A percentile compares a stretch with the other conserved stretches of the same genome.
Evolutionary conservation across 2,113 vertebrate genomes (phyloP).

Genomic region (Clarias macrocephalus): DNA sequence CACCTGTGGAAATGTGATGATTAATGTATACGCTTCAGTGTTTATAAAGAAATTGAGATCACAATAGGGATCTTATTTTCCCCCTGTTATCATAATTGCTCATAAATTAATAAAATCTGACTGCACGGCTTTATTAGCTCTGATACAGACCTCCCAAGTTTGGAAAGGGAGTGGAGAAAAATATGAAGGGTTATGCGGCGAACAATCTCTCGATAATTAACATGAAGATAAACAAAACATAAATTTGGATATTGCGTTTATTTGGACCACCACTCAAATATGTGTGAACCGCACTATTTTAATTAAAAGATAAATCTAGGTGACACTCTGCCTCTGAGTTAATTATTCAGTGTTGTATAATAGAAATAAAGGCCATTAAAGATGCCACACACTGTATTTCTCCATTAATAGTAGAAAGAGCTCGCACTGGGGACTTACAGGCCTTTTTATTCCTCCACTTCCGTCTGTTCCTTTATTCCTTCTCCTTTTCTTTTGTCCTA

Average conservation of each 20-base stretch:
- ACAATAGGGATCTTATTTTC: conserved; percentile 65
- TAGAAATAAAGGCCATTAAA: conserved; percentile 99
- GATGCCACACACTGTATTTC: conserved; percentile 99
- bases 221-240: conserved; percentile 99
- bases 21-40: conserved; percentile 61
- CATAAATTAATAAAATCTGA: conserved; percentile 82
- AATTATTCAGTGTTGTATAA: conserved; percentile 99
- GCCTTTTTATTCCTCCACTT: conserved; percentile 54
- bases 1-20: conserved; percentile 53
- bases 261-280: conserved; percentile 99
- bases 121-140: conserved; percentile 90
- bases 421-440: conserved; percentile 89
- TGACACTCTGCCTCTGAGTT: conserved; percentile 99
- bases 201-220: conserved; percentile 99
- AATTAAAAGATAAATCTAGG: conserved; percentile 99
- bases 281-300: conserved; percentile 99
- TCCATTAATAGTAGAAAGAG: conserved; percentile 99
- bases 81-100: conserved; percentile 70
- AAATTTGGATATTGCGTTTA: conserved; percentile 99
- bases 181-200: conserved; percentile 82
- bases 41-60: conserved; percentile 65
- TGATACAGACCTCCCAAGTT: conserved; percentile 87
- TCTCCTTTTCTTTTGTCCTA: conserved; percentile 34
- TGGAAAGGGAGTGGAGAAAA: conserved; percentile 75
- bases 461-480: conserved; percentile 42